A percentile compares a stretch with the other conserved stretches of the same genome.
Evolutionary conservation across 2,797 vertebrate species (phyloP).

Genomic region (Anolis apletophallus): DNA sequence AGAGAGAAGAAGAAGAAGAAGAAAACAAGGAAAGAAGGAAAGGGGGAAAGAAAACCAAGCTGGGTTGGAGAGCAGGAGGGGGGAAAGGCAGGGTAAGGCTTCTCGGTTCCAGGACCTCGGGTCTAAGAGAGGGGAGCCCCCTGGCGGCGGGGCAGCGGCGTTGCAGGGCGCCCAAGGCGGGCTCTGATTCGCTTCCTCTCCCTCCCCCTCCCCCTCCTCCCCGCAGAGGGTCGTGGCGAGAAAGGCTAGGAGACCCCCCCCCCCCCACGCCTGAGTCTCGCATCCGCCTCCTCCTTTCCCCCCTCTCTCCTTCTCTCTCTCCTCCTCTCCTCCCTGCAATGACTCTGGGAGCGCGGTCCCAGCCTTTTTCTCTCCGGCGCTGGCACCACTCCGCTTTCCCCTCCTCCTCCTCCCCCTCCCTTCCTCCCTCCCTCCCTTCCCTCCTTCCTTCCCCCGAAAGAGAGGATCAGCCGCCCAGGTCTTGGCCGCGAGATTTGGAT

Average conservation of each 20-base stretch:
- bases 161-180: slow-evolving; percentile 38
- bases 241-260: slow-evolving; percentile 37
- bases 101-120: no score
- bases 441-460: slow-evolving; percentile 35
- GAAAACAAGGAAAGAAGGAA: no score
- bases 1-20: no score
- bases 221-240: not conserved
- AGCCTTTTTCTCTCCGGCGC: not conserved
- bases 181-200: slow-evolving; percentile 38
- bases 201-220: slow-evolving; percentile 27
- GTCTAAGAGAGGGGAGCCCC: slow-evolving; percentile 29
- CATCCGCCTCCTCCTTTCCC: not conserved
- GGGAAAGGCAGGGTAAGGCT: not conserved
- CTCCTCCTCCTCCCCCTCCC: slow-evolving; percentile 5
- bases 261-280: slow-evolving; percentile 39
- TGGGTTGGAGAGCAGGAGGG: no score
- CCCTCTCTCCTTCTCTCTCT: not conserved
- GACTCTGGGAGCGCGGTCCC: slow-evolving; percentile 8
- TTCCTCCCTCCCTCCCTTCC: not conserved
- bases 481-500: slow-evolving; percentile 62
- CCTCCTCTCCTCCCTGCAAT: not conserved
- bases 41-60: no score
- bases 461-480: slow-evolving; percentile 66
- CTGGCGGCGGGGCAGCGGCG: slow-evolving; percentile 53
- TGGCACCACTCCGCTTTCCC: slow-evolving; percentile 36